phyloP scores from a whole-genome alignment of 2,797 vertebrate genomes.

The Fistularia tabacaria region DNA sequence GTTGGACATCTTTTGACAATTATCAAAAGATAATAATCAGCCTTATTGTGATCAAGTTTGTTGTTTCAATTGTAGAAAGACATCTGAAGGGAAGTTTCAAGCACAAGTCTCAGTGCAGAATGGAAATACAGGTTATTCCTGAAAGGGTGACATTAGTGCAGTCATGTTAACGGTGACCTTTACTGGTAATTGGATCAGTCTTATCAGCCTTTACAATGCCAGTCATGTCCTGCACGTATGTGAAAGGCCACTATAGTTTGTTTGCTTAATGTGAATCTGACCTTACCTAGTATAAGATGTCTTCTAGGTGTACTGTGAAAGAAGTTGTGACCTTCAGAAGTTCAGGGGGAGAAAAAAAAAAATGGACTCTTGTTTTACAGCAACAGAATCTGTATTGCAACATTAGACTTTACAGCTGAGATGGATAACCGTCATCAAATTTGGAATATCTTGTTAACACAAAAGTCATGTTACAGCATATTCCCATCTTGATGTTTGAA shows the following conservation, averaged over 20 bases:
- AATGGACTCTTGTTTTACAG: too few species aligned
- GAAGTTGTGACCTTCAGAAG: too few species aligned
- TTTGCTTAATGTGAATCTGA: not conserved
- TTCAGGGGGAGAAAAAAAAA: too few species aligned
- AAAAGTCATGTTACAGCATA: too few species aligned
- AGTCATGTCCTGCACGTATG: not conserved
- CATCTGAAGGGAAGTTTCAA: constrained; percentile 12
- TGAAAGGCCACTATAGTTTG: not conserved
- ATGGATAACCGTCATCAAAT: too few species aligned
- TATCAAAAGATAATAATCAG: too few species aligned
- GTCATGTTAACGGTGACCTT: constrained; percentile 45
- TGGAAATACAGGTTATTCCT: constrained; percentile 8
- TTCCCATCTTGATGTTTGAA: too few species aligned
- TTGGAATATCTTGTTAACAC: too few species aligned
- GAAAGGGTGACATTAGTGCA: constrained; percentile 37
- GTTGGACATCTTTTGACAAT: too few species aligned
- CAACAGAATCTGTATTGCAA: too few species aligned
- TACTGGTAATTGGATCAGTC: constrained; percentile 32
- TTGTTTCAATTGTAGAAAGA: constrained; percentile 22
- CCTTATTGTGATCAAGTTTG: constrained; percentile 14
- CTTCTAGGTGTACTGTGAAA: too few species aligned
- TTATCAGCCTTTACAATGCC: not conserved
- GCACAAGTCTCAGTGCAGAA: not conserved
- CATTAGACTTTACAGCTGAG: too few species aligned
- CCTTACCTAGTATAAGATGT: not conserved